Evolutionary conservation across 2,888 invertebrate genomes (phyloP).

Genomic region (Volucella inflata): DNA sequence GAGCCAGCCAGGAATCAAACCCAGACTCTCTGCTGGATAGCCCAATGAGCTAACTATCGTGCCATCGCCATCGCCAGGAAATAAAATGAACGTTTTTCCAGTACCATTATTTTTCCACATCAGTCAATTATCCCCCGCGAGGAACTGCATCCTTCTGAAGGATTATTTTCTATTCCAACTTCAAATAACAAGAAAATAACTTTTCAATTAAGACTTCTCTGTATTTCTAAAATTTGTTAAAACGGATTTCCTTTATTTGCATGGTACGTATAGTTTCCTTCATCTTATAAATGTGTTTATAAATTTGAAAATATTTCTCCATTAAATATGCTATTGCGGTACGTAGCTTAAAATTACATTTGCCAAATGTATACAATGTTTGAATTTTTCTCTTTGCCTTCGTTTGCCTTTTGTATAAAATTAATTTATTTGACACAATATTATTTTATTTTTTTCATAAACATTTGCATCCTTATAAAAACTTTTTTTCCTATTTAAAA

Average conservation of each 20-base stretch:
- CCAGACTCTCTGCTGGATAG: no score
- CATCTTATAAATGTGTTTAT: conserved; percentile 69
- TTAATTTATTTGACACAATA: conserved; percentile 61
- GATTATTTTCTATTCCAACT: background rate
- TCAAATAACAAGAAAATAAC: background rate
- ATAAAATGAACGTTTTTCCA: no score
- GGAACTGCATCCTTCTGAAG: no score
- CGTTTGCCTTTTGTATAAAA: conserved; percentile 62
- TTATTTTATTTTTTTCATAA: conserved; percentile 28
- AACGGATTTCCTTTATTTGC: conserved; percentile 72
- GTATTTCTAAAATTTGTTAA: conserved; percentile 45
- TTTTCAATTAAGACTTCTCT: background rate
- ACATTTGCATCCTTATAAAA: conserved; percentile 34
- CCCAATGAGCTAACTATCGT: no score
- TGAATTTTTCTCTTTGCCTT: conserved; percentile 26
- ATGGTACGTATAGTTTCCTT: conserved; percentile 62
- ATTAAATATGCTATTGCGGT: conserved; percentile 48
- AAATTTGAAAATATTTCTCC: conserved; percentile 67
- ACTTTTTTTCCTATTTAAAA: background rate
- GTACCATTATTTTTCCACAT: no score
- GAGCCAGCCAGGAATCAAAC: no score
- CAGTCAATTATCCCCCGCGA: no score
- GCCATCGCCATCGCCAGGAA: no score
- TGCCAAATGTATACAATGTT: conserved; percentile 49
- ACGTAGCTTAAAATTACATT: conserved; percentile 33